Evolutionary conservation across 2,113 vertebrate genomes (phyloP), one percentile per base, ranked within the genome.

Genomic region (Salvator merianae): DNA sequence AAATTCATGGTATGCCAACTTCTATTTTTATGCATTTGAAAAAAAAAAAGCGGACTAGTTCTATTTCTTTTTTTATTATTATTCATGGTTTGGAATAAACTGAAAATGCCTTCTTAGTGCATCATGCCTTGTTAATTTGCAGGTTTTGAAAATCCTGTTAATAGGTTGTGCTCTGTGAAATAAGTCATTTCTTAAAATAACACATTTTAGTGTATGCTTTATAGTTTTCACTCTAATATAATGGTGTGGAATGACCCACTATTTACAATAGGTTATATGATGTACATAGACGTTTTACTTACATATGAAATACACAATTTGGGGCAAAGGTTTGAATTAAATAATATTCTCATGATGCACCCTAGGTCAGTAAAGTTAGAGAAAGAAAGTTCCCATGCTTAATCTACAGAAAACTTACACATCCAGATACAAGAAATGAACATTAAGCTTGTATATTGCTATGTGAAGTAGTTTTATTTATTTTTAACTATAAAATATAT

Each of bases 31-130:
- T 65, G 77, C 20, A 10, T n/a, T 86, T 1, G 71, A 9, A n/a
- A 34, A 30, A 69, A 86, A 90, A 30, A 69, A 86, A 90, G 88
- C 84, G 3, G 73, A 91, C 14, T 88, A 79, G 8, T 3, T 81
- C 71, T 62, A 82, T 81, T 76, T 85, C 43, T 89, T 85, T 85
- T 87, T 81, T 86, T 47, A 81, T 7, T 22, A 2, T 2, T 74
- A 82, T 84, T 59, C 32, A 83, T 7, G 66, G 5, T 88, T 90
- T 59, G 22, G 55, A 71, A 2, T 1, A 82, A 32, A 6, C 40
- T 79, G 47, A n/a, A 3, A 77, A 10, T 13, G 87, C 50, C 80
- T 88, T 10, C 24, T 70, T 53, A 47, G 82, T 83, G 76, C 63
- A 72, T 22, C 66, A 3, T 2, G 36, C 7, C 2, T n/a, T 20